phyloP scores from a whole-genome alignment of 1,140 invertebrate species.

The Drosophila nikananu region DNA sequence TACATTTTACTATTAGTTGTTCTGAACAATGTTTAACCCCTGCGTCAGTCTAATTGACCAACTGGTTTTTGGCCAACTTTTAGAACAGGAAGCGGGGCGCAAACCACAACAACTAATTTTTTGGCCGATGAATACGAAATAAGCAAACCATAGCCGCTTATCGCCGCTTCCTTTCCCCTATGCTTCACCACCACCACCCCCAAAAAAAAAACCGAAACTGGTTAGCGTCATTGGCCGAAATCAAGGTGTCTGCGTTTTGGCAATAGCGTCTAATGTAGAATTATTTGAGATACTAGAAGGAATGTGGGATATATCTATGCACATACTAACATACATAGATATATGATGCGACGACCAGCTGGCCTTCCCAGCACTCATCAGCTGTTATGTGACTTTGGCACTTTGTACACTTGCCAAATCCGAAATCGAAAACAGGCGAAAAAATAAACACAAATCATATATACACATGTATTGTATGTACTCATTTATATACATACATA shows the following conservation, averaged over 20 bases:
- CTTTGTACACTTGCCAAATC: conserved; percentile 62
- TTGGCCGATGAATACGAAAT: conserved; percentile 42
- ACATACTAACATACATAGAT: background rate
- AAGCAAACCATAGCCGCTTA: conserved; percentile 13
- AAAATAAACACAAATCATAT: conserved; percentile 11
- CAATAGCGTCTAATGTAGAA: conserved; percentile 2
- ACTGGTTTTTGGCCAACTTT: conserved; percentile 38
- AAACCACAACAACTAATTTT: background rate
- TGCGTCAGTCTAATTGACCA: conserved; percentile 1
- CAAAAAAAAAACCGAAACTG: conserved; percentile 2
- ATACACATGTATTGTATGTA: conserved; percentile 5
- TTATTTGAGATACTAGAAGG: conserved; percentile 14
- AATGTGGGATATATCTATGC: conserved; percentile 5
- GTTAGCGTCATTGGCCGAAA: conserved; percentile 64
- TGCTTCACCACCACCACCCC: background rate
- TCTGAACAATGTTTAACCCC: background rate
- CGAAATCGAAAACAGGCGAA: conserved; percentile 30
- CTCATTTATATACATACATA: background rate
- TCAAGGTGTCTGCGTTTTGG: conserved; percentile 52
- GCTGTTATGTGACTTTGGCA: conserved; percentile 70
- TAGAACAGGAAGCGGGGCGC: conserved; percentile 41
- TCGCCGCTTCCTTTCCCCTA: background rate
- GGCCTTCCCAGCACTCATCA: conserved; percentile 71
- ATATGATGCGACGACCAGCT: conserved; percentile 60
- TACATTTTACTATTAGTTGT: background rate